Conservation (phyloP, 2,797 vertebrate species). For the Paramormyrops hopkinsi region DNA sequence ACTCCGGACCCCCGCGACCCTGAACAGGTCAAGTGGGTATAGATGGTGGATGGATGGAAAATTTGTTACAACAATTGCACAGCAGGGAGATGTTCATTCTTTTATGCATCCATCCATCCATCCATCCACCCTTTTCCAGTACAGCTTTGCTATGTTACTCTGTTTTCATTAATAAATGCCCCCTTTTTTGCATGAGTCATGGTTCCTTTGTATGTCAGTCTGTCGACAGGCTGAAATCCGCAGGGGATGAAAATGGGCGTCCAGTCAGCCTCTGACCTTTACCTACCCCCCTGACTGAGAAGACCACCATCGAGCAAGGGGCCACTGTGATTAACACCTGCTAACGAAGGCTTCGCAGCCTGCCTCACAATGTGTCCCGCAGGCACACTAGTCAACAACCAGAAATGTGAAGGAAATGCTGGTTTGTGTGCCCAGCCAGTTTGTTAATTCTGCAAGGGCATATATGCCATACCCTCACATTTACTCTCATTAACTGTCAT, state of each 20-base stretch:
- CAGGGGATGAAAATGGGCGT: background rate
- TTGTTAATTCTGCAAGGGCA: background rate
- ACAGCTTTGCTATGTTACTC: background rate
- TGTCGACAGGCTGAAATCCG: background rate
- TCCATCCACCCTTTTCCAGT: background rate
- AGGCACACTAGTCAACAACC: background rate
- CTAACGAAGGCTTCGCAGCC: background rate
- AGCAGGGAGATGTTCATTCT: background rate
- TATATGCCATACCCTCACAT: background rate
- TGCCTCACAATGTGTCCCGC: background rate
- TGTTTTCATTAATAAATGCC: background rate
- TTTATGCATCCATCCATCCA: background rate
- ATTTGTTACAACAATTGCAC: background rate
- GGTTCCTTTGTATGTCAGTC: background rate
- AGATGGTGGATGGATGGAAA: background rate
- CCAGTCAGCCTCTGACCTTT: background rate
- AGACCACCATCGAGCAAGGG: background rate
- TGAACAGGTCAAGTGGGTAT: background rate
- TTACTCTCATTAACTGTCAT: background rate
- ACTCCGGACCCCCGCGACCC: background rate
- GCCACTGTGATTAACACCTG: background rate
- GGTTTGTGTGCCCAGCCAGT: background rate
- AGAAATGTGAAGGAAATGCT: background rate
- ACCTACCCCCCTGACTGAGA: background rate
- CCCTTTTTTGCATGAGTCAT: background rate